Evolutionary conservation across 2,888 invertebrate species (phyloP).

Genomic region (Cheilosia soror): DNA sequence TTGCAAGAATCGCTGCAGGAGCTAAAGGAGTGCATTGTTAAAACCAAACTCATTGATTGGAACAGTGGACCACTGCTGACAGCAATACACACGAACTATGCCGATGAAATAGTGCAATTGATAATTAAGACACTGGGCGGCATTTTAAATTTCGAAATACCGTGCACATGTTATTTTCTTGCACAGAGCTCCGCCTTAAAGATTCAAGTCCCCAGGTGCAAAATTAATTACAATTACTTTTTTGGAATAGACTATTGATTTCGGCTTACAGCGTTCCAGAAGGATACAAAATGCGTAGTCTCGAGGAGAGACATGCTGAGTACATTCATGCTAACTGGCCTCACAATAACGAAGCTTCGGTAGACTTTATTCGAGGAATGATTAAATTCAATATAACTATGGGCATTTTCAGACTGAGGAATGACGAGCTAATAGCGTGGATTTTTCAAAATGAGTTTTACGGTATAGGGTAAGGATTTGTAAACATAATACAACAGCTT

Average conservation of each 20-base stretch:
- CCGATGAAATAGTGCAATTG: constrained; percentile 77
- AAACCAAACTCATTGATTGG: constrained; percentile 79
- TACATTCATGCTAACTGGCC: constrained; percentile 78
- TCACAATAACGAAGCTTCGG: constrained; percentile 80
- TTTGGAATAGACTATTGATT: background rate
- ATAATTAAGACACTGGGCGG: constrained; percentile 74
- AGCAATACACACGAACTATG: constrained; percentile 77
- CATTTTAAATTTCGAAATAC: constrained; percentile 76
- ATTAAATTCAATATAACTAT: constrained; percentile 78
- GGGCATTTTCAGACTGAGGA: constrained; percentile 77
- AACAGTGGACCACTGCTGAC: constrained; percentile 78
- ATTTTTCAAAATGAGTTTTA: constrained; percentile 81
- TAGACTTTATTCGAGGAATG: constrained; percentile 78
- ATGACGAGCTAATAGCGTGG: constrained; percentile 80
- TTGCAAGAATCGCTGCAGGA: constrained; percentile 78
- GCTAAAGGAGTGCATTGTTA: constrained; percentile 78
- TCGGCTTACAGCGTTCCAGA: constrained; percentile 71
- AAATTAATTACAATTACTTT: background rate
- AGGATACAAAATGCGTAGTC: constrained; percentile 78
- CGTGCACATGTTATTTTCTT: constrained; percentile 78
- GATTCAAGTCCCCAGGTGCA: constrained; percentile 71
- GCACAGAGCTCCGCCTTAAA: constrained; percentile 70
- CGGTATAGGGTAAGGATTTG: constrained; percentile 78
- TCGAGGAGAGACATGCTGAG: constrained; percentile 77
- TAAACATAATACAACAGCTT: background rate